phyloP scores from a whole-genome alignment of 2,797 vertebrate species.

The Mycteria americana region DNA sequence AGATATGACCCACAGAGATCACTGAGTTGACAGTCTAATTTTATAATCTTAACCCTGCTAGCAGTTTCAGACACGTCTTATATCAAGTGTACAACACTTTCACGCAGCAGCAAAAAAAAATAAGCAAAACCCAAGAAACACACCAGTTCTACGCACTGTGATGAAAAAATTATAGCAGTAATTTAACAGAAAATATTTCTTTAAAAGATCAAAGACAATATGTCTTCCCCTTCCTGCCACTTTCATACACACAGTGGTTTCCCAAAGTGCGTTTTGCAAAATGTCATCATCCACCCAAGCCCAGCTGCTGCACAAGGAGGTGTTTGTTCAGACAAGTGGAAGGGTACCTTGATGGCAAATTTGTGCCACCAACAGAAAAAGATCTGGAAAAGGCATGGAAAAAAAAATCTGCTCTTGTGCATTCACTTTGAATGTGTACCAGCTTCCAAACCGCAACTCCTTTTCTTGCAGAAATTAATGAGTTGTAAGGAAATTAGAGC shows the following conservation, averaged over 20 bases:
- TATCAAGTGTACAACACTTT: background rate
- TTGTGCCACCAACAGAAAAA: background rate
- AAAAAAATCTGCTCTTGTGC: background rate
- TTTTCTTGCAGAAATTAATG: background rate
- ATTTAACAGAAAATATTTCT: background rate
- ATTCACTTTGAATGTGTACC: fast-evolving
- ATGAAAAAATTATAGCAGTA: background rate
- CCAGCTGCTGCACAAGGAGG: background rate
- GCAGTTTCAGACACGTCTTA: fast-evolving
- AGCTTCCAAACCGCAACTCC: background rate
- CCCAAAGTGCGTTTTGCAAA: background rate
- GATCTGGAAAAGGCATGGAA: background rate
- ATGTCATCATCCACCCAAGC: background rate
- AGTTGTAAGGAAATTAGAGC: background rate
- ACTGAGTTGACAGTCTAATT: background rate
- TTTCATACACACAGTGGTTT: background rate
- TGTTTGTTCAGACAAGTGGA: background rate
- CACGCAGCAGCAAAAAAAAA: background rate
- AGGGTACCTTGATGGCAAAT: background rate
- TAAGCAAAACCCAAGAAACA: background rate
- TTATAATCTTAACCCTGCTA: background rate
- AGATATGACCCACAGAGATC: background rate
- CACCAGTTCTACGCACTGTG: background rate
- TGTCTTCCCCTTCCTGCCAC: background rate
- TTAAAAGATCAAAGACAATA: background rate